Evolutionary conservation across 1,140 invertebrate genomes (phyloP).

Genomic region (Cardiocondyla obscurior): DNA sequence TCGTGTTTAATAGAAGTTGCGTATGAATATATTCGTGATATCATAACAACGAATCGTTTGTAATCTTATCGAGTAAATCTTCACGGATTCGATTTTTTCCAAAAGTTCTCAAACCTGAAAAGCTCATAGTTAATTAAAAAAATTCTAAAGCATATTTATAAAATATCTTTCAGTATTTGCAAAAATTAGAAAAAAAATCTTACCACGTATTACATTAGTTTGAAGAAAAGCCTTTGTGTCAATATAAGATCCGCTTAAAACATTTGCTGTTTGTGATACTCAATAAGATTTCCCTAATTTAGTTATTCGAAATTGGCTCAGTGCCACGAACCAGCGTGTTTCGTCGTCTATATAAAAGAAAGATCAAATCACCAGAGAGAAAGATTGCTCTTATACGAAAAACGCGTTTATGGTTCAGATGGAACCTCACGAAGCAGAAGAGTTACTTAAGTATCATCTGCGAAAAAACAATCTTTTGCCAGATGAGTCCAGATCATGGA

Average conservation of each 20-base stretch:
- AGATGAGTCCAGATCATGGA: conserved; percentile 69
- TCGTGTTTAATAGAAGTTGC: neutral
- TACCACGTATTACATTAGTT: neutral
- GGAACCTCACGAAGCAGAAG: conserved; percentile 65
- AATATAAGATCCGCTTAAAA: neutral
- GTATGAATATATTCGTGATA: neutral
- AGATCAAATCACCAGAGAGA: neutral
- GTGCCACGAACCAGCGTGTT: neutral
- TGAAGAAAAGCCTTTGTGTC: neutral
- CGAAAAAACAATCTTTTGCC: conserved; percentile 52
- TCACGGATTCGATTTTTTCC: neutral
- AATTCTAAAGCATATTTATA: neutral
- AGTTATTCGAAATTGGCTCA: neutral
- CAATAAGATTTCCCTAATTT: neutral
- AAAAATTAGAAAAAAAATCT: neutral
- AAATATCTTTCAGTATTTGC: neutral
- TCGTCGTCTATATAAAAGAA: conserved; percentile 21
- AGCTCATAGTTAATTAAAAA: neutral
- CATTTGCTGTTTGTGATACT: neutral
- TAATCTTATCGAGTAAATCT: neutral
- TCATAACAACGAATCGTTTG: neutral
- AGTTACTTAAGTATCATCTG: conserved; percentile 69
- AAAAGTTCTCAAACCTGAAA: neutral
- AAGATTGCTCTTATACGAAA: neutral
- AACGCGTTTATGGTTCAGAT: conserved; percentile 23